Evolutionary conservation across 2,113 vertebrate genomes (phyloP).

Genomic region (Corythaixoides concolor): DNA sequence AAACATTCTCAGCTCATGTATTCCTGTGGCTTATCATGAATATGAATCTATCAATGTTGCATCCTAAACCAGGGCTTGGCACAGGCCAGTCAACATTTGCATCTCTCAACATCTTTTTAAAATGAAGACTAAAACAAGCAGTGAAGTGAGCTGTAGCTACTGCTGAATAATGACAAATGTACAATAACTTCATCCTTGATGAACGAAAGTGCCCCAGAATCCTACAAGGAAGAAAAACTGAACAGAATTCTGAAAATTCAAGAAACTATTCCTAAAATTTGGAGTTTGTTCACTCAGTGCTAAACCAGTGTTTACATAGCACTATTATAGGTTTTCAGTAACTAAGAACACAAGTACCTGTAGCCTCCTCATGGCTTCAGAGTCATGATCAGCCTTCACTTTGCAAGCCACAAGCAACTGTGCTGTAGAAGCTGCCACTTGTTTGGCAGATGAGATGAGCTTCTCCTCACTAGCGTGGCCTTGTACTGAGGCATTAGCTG

Average conservation of each 20-base stretch:
- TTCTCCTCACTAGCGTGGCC: slow-evolving; percentile 98
- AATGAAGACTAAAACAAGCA: neutral
- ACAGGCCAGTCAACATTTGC: neutral
- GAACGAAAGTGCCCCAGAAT: neutral
- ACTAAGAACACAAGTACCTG: slow-evolving; percentile 79
- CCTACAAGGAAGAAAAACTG: neutral
- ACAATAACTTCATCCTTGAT: neutral
- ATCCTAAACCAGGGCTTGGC: neutral
- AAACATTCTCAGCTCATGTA: neutral
- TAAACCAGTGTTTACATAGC: neutral
- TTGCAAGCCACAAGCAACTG: slow-evolving; percentile 98
- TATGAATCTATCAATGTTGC: neutral
- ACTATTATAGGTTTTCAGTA: neutral
- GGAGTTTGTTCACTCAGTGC: neutral
- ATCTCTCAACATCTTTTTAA: neutral
- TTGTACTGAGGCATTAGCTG: slow-evolving; percentile 96
- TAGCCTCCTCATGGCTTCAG: slow-evolving; percentile 95
- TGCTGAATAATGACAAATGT: neutral
- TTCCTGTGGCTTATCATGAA: neutral
- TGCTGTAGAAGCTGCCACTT: slow-evolving; percentile 96
- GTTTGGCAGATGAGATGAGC: slow-evolving; percentile 97
- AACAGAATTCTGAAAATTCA: neutral
- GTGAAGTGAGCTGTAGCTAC: neutral
- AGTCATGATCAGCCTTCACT: slow-evolving; percentile 96
- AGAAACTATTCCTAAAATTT: neutral